phyloP scores from a whole-genome alignment of 2,888 invertebrate species.

The Chloroclystis v-ata region DNA sequence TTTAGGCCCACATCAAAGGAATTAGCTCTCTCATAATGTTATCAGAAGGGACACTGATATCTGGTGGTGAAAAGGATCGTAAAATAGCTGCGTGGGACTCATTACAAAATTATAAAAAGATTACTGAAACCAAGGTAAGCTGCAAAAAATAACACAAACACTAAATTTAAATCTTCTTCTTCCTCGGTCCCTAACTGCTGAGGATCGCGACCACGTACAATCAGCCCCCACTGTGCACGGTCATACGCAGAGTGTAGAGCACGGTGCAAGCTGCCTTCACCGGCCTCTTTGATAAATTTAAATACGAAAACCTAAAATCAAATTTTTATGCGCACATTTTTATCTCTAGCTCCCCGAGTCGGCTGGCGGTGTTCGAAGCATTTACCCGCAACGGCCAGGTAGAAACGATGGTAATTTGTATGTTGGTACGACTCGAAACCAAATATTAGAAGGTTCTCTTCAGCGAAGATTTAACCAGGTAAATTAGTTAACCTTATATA shows the following conservation, averaged over 20 bases:
- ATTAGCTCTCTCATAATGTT: conserved; percentile 92
- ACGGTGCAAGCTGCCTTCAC: too few relatives aligned
- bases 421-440: conserved; percentile 93
- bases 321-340: not conserved
- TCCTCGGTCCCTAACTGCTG: too few relatives aligned
- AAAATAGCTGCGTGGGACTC: conserved; percentile 96
- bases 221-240: too few relatives aligned
- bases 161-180: too few relatives aligned
- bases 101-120: conserved; percentile 91
- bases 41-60: conserved; percentile 92
- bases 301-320: too few relatives aligned
- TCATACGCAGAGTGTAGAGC: too few relatives aligned
- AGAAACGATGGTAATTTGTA: conserved; percentile 94
- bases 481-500: conserved; percentile 10
- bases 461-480: conserved; percentile 92
- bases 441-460: conserved; percentile 92
- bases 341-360: conserved; percentile 86
- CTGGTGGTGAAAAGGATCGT: conserved; percentile 93
- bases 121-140: conserved; percentile 93
- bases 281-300: too few relatives aligned
- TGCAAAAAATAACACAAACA: too few relatives aligned
- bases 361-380: conserved; percentile 92
- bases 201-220: too few relatives aligned
- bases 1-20: conserved; percentile 88
- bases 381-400: conserved; percentile 92